These are phyloP conservation scores for Petrocephalus schoutedeni DNA, from an alignment of 2,797 vertebrate species.

Conservation along the genomic window DNA sequence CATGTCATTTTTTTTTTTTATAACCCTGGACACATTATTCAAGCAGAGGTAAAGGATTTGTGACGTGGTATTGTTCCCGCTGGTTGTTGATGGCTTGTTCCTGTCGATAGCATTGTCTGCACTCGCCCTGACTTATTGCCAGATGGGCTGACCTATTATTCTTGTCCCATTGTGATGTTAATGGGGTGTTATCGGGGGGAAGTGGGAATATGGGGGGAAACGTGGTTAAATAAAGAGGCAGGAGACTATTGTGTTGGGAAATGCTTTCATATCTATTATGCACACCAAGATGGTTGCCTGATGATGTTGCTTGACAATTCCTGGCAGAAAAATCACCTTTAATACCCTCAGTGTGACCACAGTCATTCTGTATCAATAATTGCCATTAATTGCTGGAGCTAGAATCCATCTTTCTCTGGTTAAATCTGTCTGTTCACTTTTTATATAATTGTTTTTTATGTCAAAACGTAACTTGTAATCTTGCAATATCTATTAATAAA, in stretches of 20 bases:
- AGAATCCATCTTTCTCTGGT: background rate
- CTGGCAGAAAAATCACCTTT: slow-evolving; percentile 26
- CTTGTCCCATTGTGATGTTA: slow-evolving; percentile 60
- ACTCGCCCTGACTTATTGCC: slow-evolving; percentile 62
- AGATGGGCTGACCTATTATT: slow-evolving; percentile 62
- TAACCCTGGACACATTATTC: slow-evolving; percentile 37
- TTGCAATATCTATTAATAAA: slow-evolving; percentile 1
- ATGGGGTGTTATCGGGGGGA: slow-evolving; percentile 58
- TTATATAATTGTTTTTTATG: slow-evolving; percentile 18
- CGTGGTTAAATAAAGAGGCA: slow-evolving; percentile 36
- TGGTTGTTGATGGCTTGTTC: slow-evolving; percentile 25
- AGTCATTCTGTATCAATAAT: background rate
- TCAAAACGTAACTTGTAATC: slow-evolving; percentile 19
- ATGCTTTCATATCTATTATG: slow-evolving; percentile 59
- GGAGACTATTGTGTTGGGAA: slow-evolving; percentile 54
- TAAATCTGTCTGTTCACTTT: slow-evolving; percentile 18
- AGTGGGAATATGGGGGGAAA: slow-evolving; percentile 7
- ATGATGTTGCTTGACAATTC: slow-evolving; percentile 21
- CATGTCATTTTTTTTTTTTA: slow-evolving; percentile 37
- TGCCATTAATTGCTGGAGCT: slow-evolving; percentile 3
- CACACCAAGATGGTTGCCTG: slow-evolving; percentile 53
- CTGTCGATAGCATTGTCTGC: slow-evolving; percentile 61
- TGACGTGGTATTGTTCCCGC: background rate
- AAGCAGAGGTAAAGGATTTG: background rate
- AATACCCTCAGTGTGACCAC: slow-evolving; percentile 19